These are phyloP conservation scores for Rhaphigaster nebulosa DNA, from an alignment of 2,888 invertebrate species.

Conservation along the genomic window DNA sequence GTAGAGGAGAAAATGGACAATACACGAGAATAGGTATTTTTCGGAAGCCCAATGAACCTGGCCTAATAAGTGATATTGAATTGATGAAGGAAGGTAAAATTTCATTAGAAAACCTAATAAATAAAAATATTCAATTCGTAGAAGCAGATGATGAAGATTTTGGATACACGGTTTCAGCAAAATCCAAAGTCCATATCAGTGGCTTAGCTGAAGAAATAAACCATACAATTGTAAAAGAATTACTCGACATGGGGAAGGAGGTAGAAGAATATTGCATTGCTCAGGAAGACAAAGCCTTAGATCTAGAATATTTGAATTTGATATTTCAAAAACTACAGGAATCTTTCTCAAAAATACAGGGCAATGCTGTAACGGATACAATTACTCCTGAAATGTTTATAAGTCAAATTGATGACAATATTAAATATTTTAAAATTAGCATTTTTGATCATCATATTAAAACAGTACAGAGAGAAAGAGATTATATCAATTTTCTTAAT, in stretches of 20 bases:
- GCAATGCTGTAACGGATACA: not conserved
- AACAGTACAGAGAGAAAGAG: not conserved
- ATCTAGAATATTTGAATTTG: not conserved
- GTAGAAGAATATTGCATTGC: not conserved
- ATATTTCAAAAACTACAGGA: not conserved
- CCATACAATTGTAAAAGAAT: not conserved
- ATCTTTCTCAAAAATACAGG: not conserved
- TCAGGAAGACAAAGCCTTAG: not conserved
- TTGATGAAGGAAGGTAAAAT: constrained; percentile 34
- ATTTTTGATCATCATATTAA: not conserved
- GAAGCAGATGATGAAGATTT: not conserved
- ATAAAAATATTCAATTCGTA: constrained; percentile 21
- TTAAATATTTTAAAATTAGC: not conserved
- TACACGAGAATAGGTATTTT: constrained; percentile 47
- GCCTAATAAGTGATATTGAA: not conserved
- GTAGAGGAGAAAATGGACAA: not conserved
- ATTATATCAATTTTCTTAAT: constrained; percentile 36
- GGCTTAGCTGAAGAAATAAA: constrained; percentile 48
- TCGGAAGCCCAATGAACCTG: constrained; percentile 21
- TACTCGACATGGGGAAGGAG: not conserved
- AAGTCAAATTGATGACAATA: not conserved
- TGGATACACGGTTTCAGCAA: constrained; percentile 48
- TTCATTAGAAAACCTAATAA: not conserved
- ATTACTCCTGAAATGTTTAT: not conserved
- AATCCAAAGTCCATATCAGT: constrained; percentile 36